Evolutionary conservation across 2,797 vertebrate genomes (phyloP), one percentile per base, ranked within the genome.

Genomic region (Aeoliscus strigatus): DNA sequence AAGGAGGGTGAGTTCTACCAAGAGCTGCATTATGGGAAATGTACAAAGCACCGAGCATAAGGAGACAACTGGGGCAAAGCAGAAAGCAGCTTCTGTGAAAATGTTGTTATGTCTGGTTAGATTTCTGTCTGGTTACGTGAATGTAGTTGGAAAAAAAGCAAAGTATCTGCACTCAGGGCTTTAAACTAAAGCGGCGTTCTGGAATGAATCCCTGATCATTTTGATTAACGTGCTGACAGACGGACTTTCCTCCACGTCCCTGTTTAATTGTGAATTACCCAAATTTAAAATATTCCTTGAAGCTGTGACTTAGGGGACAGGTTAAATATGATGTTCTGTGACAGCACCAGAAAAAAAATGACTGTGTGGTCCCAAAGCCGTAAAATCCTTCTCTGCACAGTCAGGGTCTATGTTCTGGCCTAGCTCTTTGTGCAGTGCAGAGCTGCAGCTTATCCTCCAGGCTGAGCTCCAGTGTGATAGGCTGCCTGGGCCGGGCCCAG

Each of bases 401-500:
- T 49, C 48, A 37, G 51, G 38, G 13, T 53, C 28, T 61, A 17
- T 57, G 32, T 57, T 42, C 25, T 37, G 27, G 21, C 56, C 45
- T 14, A 60, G 12, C 25, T 46, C 40, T 27, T 54, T 60, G 59
- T 51, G 48, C 37, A 47, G 41, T 28, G 45, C 40, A 8, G 47
- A 10, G 4, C 49, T 61, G 57, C 58, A 57, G 70, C 51, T 70
- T 75, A 56, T 58, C 54, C 45, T 65, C 68, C 72, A 42, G 35
- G 66, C 74, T 79, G 66, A 64, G 68, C 56, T 61, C 67, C 65
- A 27, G 50, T 39, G 50, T 69, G 69, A 69, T 63, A 61, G 77
- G 39, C 75, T 46, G 75, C 39, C 61, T 62, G 64, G 53, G 42
- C 39, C 52, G 53, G 60, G 49, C 65, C 49, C 64, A 60, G 73